These are phyloP conservation scores for Marmota flaviventris DNA, from an alignment of 2,113 vertebrate species.

Conservation along the genomic window DNA sequence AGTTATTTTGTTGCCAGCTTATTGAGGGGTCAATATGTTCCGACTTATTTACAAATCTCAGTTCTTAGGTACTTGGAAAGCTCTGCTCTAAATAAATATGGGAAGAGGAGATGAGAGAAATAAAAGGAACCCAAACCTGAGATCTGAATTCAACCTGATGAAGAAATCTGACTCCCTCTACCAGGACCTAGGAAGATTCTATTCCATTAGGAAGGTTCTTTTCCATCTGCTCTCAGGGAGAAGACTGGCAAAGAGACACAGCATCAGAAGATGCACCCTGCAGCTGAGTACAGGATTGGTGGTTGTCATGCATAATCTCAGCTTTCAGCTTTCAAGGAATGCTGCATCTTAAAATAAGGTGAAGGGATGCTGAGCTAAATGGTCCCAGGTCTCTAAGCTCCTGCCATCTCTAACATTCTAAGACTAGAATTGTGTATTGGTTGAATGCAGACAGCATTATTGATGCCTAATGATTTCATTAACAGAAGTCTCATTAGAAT, in stretches of 20 bases:
- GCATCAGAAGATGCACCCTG: background rate
- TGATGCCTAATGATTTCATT: slow-evolving; percentile 67
- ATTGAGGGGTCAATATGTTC: background rate
- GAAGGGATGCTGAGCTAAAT: background rate
- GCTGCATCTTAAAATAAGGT: background rate
- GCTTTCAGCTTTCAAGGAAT: background rate
- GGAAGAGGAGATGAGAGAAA: background rate
- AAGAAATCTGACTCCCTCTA: background rate
- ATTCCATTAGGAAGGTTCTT: background rate
- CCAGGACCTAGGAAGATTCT: background rate
- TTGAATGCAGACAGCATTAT: slow-evolving; percentile 16
- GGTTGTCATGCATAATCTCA: background rate
- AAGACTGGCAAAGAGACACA: fast-evolving
- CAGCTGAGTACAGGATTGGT: background rate
- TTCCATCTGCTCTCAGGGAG: too few relatives aligned
- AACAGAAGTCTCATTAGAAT: slow-evolving; percentile 63
- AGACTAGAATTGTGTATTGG: background rate
- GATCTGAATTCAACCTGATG: background rate
- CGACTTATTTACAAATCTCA: background rate
- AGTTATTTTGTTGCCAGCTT: background rate
- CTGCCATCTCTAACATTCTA: background rate
- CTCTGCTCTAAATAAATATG: background rate
- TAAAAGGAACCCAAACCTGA: background rate
- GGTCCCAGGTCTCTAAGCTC: background rate
- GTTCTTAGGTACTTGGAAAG: background rate